Base-by-base conservation (phyloP, 1,140 invertebrate genomes). In the Neodiprion lecontei region DNA sequence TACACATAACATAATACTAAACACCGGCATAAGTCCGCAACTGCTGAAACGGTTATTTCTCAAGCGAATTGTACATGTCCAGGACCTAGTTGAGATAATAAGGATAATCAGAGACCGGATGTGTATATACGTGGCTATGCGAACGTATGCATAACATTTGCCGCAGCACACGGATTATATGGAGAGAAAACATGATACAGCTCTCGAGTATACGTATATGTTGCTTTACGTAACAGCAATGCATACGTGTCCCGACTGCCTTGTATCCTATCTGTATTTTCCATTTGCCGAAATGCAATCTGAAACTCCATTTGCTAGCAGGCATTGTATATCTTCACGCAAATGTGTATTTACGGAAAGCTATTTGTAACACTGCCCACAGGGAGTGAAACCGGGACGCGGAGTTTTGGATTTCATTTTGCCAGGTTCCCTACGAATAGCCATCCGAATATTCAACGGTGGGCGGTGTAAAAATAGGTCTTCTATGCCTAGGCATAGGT, bases 321-420 rank as follows among this genome's bases (percentile, higher is more conserved):
- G 53, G 53, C 53, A 61, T 61, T 61, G 53, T 61, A 40, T 40
- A 61, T 61, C 53, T 61, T 61, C 53, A 61, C 53, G 53, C n/a
- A 61, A 61, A 61, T 61, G 53, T 61, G 53, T 61, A 61, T 61
- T 61, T 61, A 61, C 53, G 53, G 53, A 61, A 61, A 61, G 53
- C 53, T 61, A 61, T 61, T 61, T 61, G 53, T 61, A 61, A 61
- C 53, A 61, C 53, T 61, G 53, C 53, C 53, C 53, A 61, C n/a
- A 9, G 53, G 53, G 53, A 61, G 53, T 61, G 11, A 61, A 61
- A 61, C 53, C n/a, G 53, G 53, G 11, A 17, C 53, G n/a, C n/a
- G 53, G 28, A 40, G 53, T 61, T 61, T 61, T 17, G 53, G 53
- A 61, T 61, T 61, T 61, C 53, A 61, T 61, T 61, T 61, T 17